Evolutionary conservation across 1,140 invertebrate species (phyloP), one percentile per base, ranked within the genome.

Genomic region (Orchestia grillus): DNA sequence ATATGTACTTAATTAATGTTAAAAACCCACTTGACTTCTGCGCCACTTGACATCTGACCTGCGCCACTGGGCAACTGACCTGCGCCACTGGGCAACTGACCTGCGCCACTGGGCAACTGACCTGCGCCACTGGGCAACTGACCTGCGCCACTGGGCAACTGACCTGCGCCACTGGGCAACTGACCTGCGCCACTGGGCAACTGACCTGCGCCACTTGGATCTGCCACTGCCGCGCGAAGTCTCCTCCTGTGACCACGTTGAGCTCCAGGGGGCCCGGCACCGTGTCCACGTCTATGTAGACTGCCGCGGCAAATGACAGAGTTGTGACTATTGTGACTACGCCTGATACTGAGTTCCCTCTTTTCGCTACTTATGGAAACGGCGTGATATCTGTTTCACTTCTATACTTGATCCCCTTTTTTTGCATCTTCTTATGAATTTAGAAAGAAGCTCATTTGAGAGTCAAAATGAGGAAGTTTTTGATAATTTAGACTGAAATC

Each of bases 231-330:
- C 97, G 95, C 42, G 98, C 97, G 15, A 97, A 97, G 96, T 97
- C 97, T 87, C 97, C 97, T 95, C 97, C 97, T 36, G 98, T 98
- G 96, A 98, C 98, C 0, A 98, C 97, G 8, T 98, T 98, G 0
- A 98, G 96, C 97, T 98, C 98, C 23, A 98, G 97, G 53, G 98
- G 98, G 0, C 98, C 98, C 0, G 97, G 97, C 0, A 98, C 97
- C 42, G 98, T 97, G 0, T 98, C 98, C 11, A 98, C 98, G 97
- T 98, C 98, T 4, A 98, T 97, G 97, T 98, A 98, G 44, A 98
- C 98, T 98, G 90, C n/a, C n/a, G n/a, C n/a, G n/a, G n/a, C n/a
- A n/a, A n/a, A n/a, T n/a, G n/a, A n/a, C n/a, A n/a, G n/a, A n/a
- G n/a, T n/a, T n/a, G n/a, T n/a, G n/a, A n/a, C n/a, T n/a, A n/a